A percentile compares a stretch with the other conserved stretches of the same genome.
These are phyloP conservation scores for Eleginops maclovinus DNA, from an alignment of 2,113 vertebrate genomes.

Conservation along the genomic window DNA sequence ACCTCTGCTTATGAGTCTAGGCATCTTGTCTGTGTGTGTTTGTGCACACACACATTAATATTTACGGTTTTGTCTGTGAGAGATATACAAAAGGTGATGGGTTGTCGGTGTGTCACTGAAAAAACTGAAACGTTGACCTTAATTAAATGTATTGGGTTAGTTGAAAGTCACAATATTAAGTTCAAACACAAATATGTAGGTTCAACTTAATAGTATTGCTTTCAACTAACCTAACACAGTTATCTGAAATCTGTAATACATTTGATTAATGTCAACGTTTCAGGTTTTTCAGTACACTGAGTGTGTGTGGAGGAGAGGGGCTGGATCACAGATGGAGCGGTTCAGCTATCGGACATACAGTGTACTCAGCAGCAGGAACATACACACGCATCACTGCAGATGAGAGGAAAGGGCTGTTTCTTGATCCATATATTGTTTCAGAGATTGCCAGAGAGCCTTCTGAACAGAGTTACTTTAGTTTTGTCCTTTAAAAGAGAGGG, in stretches of 20 bases:
- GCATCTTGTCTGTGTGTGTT: conserved; percentile 14
- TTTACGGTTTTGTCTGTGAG: conserved; percentile 12
- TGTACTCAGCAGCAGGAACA: conserved; percentile 26
- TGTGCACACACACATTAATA: conserved; percentile 34
- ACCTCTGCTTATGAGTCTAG: conserved; percentile 24
- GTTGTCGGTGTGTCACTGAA: background rate
- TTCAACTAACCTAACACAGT: no score
- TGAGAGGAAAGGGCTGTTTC: conserved; percentile 54
- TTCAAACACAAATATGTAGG: no score
- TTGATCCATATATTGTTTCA: conserved; percentile 67
- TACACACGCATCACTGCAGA: conserved; percentile 16
- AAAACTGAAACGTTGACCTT: no score
- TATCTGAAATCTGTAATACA: no score
- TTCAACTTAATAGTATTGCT: no score
- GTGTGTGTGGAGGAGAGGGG: conserved; percentile 18
- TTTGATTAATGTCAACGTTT: no score
- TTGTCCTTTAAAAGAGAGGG: conserved; percentile 39
- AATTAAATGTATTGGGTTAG: no score
- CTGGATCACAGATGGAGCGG: conserved; percentile 60
- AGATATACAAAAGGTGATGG: background rate
- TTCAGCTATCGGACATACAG: conserved; percentile 30
- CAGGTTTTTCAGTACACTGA: no score
- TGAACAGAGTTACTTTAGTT: conserved; percentile 44
- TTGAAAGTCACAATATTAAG: no score
- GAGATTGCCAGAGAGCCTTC: conserved; percentile 61